phyloP scores from a whole-genome alignment of 2,113 vertebrate genomes.

The Pachyramphus minor region DNA sequence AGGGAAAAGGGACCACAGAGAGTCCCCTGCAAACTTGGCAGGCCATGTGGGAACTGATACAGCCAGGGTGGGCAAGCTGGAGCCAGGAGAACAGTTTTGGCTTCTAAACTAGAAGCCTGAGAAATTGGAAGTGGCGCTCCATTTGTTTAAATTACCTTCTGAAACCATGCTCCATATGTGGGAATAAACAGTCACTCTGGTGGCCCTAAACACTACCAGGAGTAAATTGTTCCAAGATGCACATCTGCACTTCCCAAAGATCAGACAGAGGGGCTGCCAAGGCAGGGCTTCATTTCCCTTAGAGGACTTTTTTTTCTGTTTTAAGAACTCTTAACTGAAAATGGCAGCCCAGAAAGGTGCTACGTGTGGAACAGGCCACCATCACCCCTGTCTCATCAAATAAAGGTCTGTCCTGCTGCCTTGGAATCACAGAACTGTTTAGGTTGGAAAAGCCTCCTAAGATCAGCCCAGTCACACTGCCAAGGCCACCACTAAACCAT shows the following conservation, averaged over 20 bases:
- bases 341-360: background rate
- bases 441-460: background rate
- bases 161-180: conserved; percentile 30
- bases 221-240: conserved; percentile 61
- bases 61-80: conserved; percentile 34
- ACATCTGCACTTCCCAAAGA: conserved; percentile 49
- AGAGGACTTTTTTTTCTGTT: background rate
- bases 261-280: conserved; percentile 18
- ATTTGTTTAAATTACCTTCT: conserved; percentile 59
- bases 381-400: background rate
- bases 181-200: conserved; percentile 11
- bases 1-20: background rate
- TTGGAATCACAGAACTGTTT: background rate
- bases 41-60: background rate
- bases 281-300: background rate
- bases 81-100: conserved; percentile 21
- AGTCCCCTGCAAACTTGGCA: background rate
- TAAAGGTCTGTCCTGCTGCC: background rate
- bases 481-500: background rate
- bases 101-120: conserved; percentile 28
- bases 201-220: conserved; percentile 32
- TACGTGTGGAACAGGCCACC: background rate
- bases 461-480: background rate
- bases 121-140: conserved; percentile 47
- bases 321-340: background rate